Percentiles rank a stretch among this genome's conserved stretches.
These are phyloP conservation scores for Lycopodina hypogea DNA, from an alignment of 37 sponge, comb jelly and placozoan genomes.

Conservation along the genomic window DNA sequence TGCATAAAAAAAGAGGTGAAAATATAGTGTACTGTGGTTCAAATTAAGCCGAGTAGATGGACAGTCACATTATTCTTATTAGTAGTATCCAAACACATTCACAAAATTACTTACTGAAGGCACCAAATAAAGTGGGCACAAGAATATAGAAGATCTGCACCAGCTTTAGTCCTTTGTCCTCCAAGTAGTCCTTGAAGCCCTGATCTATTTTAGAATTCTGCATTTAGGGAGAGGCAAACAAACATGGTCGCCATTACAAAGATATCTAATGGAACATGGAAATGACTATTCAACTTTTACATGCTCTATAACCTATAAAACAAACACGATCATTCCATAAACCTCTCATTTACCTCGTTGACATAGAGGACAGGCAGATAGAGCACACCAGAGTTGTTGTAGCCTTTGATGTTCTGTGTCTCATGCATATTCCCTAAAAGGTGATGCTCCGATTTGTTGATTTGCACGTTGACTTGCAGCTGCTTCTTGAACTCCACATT, in stretches of 20 bases:
- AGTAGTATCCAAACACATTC: no score
- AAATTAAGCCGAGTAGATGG: no score
- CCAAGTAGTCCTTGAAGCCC: slow-evolving; percentile 28
- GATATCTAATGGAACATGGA: no score
- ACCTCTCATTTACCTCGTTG: slow-evolving; percentile 47
- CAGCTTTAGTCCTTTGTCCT: slow-evolving; percentile 29
- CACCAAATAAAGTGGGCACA: slow-evolving; percentile 18
- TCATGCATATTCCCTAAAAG: background rate
- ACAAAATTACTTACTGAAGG: background rate
- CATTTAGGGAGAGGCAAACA: background rate
- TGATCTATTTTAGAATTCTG: slow-evolving; percentile 56
- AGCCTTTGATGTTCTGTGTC: slow-evolving; percentile 28
- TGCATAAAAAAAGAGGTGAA: no score
- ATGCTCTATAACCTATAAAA: no score
- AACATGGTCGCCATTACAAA: no score
- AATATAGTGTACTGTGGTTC: no score
- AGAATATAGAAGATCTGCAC: slow-evolving; percentile 1
- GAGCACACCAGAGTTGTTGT: slow-evolving; percentile 9
- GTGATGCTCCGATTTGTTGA: slow-evolving; percentile 21
- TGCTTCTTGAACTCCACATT: slow-evolving; percentile 32
- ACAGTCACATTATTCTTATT: no score
- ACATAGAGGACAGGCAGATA: slow-evolving; percentile 68
- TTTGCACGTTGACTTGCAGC: slow-evolving; percentile 65
- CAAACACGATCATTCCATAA: no score
- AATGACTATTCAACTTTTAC: no score